Conservation (phyloP, 2,797 vertebrate genomes). For the Lithobates sylvaticus region DNA sequence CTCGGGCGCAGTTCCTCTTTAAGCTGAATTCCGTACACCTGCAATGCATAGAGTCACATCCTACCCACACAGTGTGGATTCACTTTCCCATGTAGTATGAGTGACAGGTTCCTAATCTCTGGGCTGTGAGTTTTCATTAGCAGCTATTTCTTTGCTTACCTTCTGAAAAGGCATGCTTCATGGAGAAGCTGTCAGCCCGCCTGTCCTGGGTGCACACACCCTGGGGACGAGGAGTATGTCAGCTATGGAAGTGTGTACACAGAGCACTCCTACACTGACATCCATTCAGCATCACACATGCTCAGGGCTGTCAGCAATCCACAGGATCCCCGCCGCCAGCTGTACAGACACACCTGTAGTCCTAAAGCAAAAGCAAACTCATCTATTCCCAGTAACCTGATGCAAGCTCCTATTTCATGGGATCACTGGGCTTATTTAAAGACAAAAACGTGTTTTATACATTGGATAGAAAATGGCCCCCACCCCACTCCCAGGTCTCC, state of each 20-base stretch:
- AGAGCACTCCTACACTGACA: constrained; percentile 5
- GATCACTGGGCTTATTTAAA: no score
- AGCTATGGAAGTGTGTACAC: constrained; percentile 1
- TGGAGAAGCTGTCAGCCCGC: constrained; percentile 50
- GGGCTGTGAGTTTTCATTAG: constrained; percentile 66
- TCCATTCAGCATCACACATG: neutral
- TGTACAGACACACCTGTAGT: neutral
- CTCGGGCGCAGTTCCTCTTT: neutral
- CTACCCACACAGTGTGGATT: constrained; percentile 64
- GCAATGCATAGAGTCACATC: constrained; percentile 63
- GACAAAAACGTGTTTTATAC: no score
- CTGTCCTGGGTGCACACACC: constrained; percentile 11
- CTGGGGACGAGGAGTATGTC: constrained; percentile 2
- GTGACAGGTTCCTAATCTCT: constrained; percentile 57
- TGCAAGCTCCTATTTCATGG: no score
- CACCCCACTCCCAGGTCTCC: no score
- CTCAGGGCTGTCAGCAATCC: neutral
- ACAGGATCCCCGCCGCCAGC: neutral
- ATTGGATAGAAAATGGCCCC: no score
- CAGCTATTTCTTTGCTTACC: constrained; percentile 66
- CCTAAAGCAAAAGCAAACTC: no score
- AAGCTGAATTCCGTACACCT: constrained; percentile 59
- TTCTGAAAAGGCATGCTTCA: constrained; percentile 64
- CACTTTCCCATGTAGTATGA: constrained; percentile 64
- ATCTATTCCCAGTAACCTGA: no score